A percentile compares a stretch with the other conserved stretches of the same genome.
These are phyloP conservation scores for Drosophila lutescens DNA, from an alignment of 2,888 invertebrate species.

Conservation along the genomic window DNA sequence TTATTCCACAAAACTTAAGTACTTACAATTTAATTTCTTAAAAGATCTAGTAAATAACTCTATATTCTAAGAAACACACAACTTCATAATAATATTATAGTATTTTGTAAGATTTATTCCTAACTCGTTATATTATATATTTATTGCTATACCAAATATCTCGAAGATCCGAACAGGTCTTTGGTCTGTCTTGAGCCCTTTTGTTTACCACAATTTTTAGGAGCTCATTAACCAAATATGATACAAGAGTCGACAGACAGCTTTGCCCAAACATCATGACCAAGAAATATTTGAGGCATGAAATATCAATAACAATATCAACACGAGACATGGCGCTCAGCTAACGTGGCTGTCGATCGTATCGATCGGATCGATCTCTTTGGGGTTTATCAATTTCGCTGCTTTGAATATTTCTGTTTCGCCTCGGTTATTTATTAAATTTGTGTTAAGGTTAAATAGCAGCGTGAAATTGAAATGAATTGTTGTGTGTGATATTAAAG, in stretches of 20 bases:
- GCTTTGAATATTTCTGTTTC: conserved; percentile 12
- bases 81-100: no score
- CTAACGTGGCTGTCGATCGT: conserved; percentile 38
- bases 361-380: conserved; percentile 29
- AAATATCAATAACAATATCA: conserved; percentile 44
- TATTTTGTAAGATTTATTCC: no score
- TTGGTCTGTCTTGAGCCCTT: conserved; percentile 1
- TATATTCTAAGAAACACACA: no score
- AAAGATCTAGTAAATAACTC: no score
- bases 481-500: conserved; percentile 49
- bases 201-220: conserved; percentile 16
- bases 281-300: conserved; percentile 40
- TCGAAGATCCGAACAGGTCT: neutral
- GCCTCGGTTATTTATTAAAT: conserved; percentile 46
- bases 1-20: no score
- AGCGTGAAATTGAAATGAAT: conserved; percentile 77
- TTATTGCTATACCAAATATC: neutral
- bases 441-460: conserved; percentile 66
- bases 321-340: neutral
- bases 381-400: conserved; percentile 42
- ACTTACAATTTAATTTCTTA: no score
- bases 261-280: neutral
- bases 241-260: conserved; percentile 25
- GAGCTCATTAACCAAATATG: conserved; percentile 65
- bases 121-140: no score